phyloP scores from a whole-genome alignment of 2,888 invertebrate genomes.

The Bugula neritina region DNA sequence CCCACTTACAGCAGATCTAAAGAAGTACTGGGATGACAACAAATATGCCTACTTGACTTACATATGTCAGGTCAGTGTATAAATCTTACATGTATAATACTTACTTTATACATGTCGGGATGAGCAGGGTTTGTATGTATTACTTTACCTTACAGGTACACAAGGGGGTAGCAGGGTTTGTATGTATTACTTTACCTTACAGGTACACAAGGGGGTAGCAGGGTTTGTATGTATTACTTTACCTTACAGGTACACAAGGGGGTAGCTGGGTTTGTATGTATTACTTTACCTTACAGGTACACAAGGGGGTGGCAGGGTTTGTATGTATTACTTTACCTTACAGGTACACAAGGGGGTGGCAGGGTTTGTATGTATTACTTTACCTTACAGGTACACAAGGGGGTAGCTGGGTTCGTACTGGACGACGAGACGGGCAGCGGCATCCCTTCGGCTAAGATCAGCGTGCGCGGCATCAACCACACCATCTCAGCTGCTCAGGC shows the following conservation, averaged over 20 bases:
- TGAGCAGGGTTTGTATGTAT: background rate
- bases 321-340: background rate
- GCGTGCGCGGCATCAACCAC: constrained; percentile 65
- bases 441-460: background rate
- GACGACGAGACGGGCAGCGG: constrained; percentile 11
- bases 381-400: constrained; percentile 54
- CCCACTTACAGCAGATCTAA: constrained; percentile 67
- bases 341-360: too few relatives aligned
- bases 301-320: background rate
- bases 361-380: background rate
- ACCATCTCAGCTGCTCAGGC: constrained; percentile 69
- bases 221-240: too few relatives aligned
- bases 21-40: constrained; percentile 81
- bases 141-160: constrained; percentile 54
- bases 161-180: constrained; percentile 23
- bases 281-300: too few relatives aligned
- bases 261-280: constrained; percentile 15
- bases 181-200: too few relatives aligned
- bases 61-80: constrained; percentile 71
- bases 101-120: background rate
- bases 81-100: background rate
- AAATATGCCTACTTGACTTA: constrained; percentile 73
- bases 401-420: constrained; percentile 8
- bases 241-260: constrained; percentile 57
- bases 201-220: constrained; percentile 53